Percentiles rank a stretch among this genome's conserved stretches.
Evolutionary conservation across 2,113 vertebrate genomes (phyloP).

Genomic region (Tympanuchus pallidicinctus): DNA sequence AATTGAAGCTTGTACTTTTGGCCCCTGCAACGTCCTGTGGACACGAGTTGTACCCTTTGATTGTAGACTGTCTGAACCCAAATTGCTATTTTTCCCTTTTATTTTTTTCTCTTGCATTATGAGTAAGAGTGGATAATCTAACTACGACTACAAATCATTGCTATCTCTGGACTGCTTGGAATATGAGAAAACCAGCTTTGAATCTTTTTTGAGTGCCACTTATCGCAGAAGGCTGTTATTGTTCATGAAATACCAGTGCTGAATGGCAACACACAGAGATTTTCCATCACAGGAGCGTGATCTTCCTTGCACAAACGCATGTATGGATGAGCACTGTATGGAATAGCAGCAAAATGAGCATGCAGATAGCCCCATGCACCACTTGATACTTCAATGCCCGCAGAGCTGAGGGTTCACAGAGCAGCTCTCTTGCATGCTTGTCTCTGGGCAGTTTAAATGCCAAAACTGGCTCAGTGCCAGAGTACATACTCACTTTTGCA

Average conservation of each 20-base stretch:
- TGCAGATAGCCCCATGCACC: constrained; percentile 52
- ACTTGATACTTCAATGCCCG: constrained; percentile 28
- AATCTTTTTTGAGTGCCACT: constrained; percentile 36
- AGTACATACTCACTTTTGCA: constrained; percentile 16
- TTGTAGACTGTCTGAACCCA: not conserved
- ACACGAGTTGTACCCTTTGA: not conserved
- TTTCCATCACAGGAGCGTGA: not conserved
- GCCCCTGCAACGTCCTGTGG: not conserved
- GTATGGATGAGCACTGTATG: not conserved
- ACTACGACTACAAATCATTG: constrained; percentile 1
- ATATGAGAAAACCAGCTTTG: constrained; percentile 27
- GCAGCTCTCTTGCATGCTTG: not conserved
- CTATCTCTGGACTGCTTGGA: constrained; percentile 29
- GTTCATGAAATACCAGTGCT: not conserved
- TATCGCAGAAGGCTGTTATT: constrained; percentile 28
- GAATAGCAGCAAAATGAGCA: constrained; percentile 52
- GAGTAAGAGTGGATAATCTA: constrained; percentile 34
- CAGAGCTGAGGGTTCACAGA: constrained; percentile 47
- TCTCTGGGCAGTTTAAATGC: constrained; percentile 2
- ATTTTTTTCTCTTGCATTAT: not conserved
- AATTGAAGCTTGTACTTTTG: not conserved
- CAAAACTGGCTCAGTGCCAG: constrained; percentile 1
- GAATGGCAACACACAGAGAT: constrained; percentile 18
- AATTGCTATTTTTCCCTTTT: not conserved
- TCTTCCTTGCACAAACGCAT: constrained; percentile 27